Base-by-base conservation (phyloP, 2,113 vertebrate genomes). In the Channa maculata region DNA sequence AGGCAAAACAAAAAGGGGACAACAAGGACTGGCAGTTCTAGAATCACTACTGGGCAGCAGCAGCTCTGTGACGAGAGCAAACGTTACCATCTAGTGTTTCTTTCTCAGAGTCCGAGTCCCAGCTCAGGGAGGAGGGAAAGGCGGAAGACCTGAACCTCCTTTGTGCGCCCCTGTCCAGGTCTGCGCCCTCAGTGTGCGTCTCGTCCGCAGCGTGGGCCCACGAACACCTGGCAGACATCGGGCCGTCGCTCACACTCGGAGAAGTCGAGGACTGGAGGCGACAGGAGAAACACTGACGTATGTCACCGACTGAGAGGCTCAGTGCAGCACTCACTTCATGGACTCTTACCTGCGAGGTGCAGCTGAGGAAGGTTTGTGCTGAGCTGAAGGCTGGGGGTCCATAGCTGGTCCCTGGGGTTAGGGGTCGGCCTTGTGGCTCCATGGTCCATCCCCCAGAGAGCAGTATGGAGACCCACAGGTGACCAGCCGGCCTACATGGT, bases 61-160 rank as follows among this genome's bases (percentile, higher is more conserved):
- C 24, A 24, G 24, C 24, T 24, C 24, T 24, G 24, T 24, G 24
- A 24, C 24, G 24, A 24, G 24, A 24, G 24, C 1, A 24, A 67
- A 34, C 5, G 74, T 87, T 91, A 95, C 94, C 94, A 51, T 95
- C 93, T 37, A 91, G 80, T 8, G 86, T 89, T 77, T 95, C 94
- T 60, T 88, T 94, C 87, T 95, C 94, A 0, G 94, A 95, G 89
- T 95, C 94, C 0, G 94, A 95, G 89, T 95, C 94, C 94, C 94
- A 95, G 80, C 90, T 93, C 2, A 94, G 89, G 75, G 94, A 94
- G 84, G 94, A 94, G 33, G 92, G 88, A 73, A 95, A 94, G 80
- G 92, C 92, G 48, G 93, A 93, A 81, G 93, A 89, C 76, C 80
- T 89, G 79, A 81, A 73, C 50, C 66, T 92, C 88, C 84, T 91